Conservation (phyloP, 2,888 invertebrate species). For the Sphaerophoria taeniata region DNA sequence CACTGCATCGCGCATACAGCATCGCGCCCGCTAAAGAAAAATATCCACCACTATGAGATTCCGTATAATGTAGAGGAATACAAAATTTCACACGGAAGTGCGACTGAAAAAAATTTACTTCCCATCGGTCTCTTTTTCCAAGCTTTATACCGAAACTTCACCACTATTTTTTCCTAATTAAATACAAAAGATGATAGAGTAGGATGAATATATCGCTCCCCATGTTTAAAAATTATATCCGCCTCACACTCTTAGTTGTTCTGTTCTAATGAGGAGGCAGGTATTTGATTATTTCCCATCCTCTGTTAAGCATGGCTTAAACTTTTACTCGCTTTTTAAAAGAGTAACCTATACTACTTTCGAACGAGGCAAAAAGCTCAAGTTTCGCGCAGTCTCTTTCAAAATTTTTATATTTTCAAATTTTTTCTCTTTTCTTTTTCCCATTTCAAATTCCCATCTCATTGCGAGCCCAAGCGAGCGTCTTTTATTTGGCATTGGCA, state of each 20-base stretch:
- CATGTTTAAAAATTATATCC: slow-evolving; percentile 4
- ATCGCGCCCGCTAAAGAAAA: slow-evolving; percentile 60
- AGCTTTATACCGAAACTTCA: slow-evolving; percentile 53
- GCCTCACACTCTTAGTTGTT: background rate
- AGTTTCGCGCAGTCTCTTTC: slow-evolving; percentile 41
- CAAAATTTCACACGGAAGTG: slow-evolving; percentile 45
- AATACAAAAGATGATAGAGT: slow-evolving; percentile 36
- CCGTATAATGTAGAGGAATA: slow-evolving; percentile 22
- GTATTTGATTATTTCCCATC: slow-evolving; percentile 18
- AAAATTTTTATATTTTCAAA: background rate
- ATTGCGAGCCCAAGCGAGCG: background rate
- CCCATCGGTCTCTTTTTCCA: slow-evolving; percentile 24
- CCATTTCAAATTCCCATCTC: slow-evolving; percentile 3
- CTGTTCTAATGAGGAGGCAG: slow-evolving; percentile 57
- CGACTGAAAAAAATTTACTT: slow-evolving; percentile 50
- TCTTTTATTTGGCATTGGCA: background rate
- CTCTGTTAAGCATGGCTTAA: background rate
- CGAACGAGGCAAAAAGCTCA: slow-evolving; percentile 22
- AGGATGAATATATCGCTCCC: slow-evolving; percentile 37
- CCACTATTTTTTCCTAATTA: slow-evolving; percentile 72
- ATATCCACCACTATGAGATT: slow-evolving; percentile 58
- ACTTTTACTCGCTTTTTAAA: slow-evolving; percentile 27
- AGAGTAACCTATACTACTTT: slow-evolving; percentile 4
- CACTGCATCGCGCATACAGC: slow-evolving; percentile 62
- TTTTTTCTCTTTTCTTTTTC: slow-evolving; percentile 38